Evolutionary conservation across 2,888 invertebrate species (phyloP).

Genomic region (Napeogenes inachia): DNA sequence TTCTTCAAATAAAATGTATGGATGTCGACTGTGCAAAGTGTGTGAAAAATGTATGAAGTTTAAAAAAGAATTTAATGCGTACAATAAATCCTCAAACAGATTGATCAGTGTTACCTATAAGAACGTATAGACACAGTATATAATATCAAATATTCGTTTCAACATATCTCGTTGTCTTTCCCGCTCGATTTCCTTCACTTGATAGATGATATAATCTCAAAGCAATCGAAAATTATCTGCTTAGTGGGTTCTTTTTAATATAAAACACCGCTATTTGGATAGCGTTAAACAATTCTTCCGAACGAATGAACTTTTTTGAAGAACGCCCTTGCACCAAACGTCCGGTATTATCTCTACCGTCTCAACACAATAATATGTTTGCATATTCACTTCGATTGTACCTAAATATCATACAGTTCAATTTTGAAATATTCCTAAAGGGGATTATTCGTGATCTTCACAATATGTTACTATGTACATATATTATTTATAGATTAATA

Average conservation of each 20-base stretch:
- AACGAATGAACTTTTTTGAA: constrained; percentile 63
- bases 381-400: constrained; percentile 67
- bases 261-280: constrained; percentile 69
- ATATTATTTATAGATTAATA: background rate
- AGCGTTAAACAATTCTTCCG: constrained; percentile 76
- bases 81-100: no score
- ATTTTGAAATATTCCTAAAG: constrained; percentile 25
- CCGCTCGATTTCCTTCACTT: constrained; percentile 34
- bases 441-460: constrained; percentile 10
- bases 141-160: no score
- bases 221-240: constrained; percentile 70
- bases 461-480: background rate
- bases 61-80: no score
- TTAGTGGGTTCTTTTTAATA: constrained; percentile 66
- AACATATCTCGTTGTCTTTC: background rate
- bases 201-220: constrained; percentile 64
- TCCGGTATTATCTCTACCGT: constrained; percentile 41
- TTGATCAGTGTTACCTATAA: no score
- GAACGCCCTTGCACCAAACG: constrained; percentile 57
- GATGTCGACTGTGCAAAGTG: no score
- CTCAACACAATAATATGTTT: constrained; percentile 54
- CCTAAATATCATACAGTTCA: constrained; percentile 54
- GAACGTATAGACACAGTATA: no score
- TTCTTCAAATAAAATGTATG: no score
- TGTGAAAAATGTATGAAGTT: no score